Conservation (phyloP, 1,140 invertebrate genomes). For the Trinorchestia longiramus region DNA sequence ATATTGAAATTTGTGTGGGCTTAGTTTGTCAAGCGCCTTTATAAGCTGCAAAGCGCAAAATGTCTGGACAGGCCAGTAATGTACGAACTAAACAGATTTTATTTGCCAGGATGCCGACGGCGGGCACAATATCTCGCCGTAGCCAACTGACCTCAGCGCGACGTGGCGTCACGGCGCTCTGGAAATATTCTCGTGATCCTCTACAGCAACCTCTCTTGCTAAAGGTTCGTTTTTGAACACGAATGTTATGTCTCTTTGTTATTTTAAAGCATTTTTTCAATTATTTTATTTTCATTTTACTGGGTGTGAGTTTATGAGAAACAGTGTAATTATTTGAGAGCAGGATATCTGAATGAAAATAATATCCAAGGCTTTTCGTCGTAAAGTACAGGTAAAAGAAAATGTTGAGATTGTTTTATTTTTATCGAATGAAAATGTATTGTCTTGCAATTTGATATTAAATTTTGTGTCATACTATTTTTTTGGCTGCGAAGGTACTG, state of each 20-base stretch:
- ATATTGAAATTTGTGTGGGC: not conserved
- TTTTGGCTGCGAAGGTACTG: constrained; percentile 73
- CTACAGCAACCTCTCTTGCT: constrained; percentile 95
- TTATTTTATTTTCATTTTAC: not conserved
- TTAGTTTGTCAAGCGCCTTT: not conserved
- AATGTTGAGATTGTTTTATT: not conserved
- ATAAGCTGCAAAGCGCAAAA: not conserved
- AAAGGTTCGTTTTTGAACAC: constrained; percentile 73
- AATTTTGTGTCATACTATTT: not conserved
- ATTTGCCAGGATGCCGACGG: constrained; percentile 77
- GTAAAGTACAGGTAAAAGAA: not conserved
- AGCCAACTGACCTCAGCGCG: constrained; percentile 88
- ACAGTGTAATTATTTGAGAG: not conserved
- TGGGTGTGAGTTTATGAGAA: not conserved
- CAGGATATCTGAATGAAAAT: not conserved
- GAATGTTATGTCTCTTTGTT: not conserved
- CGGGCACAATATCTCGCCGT: constrained; percentile 93
- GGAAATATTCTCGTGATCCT: constrained; percentile 94
- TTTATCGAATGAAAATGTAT: not conserved
- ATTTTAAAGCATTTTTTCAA: not conserved
- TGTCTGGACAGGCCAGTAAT: not conserved
- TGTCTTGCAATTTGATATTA: not conserved
- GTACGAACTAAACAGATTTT: not conserved
- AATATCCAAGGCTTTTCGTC: not conserved
- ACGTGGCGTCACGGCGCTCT: constrained; percentile 83